Conservation (phyloP, 2,113 vertebrate genomes). For the Osmerus eperlanus region DNA sequence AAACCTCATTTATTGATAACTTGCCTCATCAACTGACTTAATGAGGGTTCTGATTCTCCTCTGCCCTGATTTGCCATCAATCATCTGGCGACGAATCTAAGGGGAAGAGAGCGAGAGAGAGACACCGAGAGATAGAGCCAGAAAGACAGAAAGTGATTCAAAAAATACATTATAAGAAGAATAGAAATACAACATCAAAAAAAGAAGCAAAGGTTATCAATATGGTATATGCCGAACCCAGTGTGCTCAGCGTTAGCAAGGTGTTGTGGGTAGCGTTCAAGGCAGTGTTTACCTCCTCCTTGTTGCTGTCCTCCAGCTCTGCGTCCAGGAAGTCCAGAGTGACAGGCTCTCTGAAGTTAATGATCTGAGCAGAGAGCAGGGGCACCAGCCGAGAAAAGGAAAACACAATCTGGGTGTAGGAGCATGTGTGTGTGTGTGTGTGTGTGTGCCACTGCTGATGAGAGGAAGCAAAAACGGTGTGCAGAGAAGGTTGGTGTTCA, state of each 20-base stretch:
- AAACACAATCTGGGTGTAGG: conserved; percentile 12
- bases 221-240: neutral
- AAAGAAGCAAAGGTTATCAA: neutral
- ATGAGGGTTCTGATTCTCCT: conserved; percentile 89
- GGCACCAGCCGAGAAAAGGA: conserved; percentile 16
- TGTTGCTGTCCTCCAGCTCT: conserved; percentile 91
- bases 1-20: conserved; percentile 58
- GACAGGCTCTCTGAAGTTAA: conserved; percentile 93
- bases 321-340: conserved; percentile 96
- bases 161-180: neutral
- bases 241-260: neutral
- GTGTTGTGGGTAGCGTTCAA: neutral
- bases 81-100: conserved; percentile 95
- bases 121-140: neutral
- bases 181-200: no score
- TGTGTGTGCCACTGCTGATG: no score
- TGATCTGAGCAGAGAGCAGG: conserved; percentile 73
- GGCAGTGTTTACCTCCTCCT: conserved; percentile 82
- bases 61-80: conserved; percentile 85
- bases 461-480: neutral
- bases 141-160: neutral
- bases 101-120: neutral
- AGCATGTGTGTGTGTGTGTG: no score
- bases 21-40: conserved; percentile 97
- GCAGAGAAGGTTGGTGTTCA: neutral